phyloP scores from a whole-genome alignment of 2,888 invertebrate species.

The Listrodromus nycthemerus region DNA sequence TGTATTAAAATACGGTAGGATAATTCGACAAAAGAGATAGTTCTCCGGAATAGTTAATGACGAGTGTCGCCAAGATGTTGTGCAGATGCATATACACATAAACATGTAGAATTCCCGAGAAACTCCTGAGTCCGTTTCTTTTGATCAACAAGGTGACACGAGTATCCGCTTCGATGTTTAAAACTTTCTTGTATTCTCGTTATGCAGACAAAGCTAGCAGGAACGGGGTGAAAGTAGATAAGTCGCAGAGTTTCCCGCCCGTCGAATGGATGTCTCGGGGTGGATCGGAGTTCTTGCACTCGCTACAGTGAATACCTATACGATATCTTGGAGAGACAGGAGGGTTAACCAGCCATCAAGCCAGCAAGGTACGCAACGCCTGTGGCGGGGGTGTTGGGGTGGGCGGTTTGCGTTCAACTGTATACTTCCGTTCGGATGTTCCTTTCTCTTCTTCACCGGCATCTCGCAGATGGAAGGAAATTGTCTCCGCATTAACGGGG shows the following conservation, averaged over 20 bases:
- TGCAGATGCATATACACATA: neutral
- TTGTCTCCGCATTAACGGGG: constrained; percentile 83
- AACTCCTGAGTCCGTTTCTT: constrained; percentile 75
- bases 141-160: constrained; percentile 79
- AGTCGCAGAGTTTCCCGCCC: constrained; percentile 8
- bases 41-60: constrained; percentile 54
- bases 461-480: constrained; percentile 80
- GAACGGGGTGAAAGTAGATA: neutral
- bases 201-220: constrained; percentile 22
- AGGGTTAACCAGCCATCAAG: constrained; percentile 43
- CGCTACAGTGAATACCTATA: constrained; percentile 32
- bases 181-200: constrained; percentile 76
- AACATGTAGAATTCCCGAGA: constrained; percentile 46
- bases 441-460: constrained; percentile 74
- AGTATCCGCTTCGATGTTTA: constrained; percentile 77
- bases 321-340: constrained; percentile 29
- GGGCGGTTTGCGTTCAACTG: neutral
- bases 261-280: constrained; percentile 34
- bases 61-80: constrained; percentile 45
- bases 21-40: constrained; percentile 39
- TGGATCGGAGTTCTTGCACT: constrained; percentile 24
- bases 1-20: neutral
- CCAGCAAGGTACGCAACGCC: constrained; percentile 3
- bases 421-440: constrained; percentile 73
- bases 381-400: neutral